Base-by-base conservation (phyloP, 2,797 vertebrate genomes). In the Lepidocolaptes lacrymiger region DNA sequence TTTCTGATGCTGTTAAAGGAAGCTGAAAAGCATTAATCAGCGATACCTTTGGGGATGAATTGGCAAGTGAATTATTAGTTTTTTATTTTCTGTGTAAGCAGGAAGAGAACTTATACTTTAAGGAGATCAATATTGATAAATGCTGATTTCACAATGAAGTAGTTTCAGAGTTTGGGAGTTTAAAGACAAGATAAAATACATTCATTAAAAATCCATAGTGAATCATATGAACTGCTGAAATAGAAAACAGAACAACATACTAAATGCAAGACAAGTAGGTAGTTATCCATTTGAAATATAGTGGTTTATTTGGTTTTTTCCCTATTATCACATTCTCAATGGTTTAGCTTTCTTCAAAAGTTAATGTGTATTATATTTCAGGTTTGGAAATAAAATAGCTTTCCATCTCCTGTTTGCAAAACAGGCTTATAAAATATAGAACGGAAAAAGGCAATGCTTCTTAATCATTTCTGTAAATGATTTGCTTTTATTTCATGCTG, bases 101-200 rank as follows among this genome's bases (percentile, higher is more conserved):
- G 54, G 24, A 92, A 92, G 72, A 85, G 21, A 87, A 34, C 27
- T 82, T 39, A 66, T 92, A 71, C 6, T 88, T 85, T 91, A 78
- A 88, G 72, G 41, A 81, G 64, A 88, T 95, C 79, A 5, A 91
- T 95, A 93, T 32, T 91, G 89, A 88, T 88, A 81, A 86, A 90
- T 78, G n/a, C 9, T 90, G 79, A 88, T 75, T 90, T 92, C 75
- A 85, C 54, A 51, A 8, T 61, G 24, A 83, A 63, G 49, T 61
- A 78, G 41, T 61, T 93, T 72, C n/a, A 61, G 54, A 68, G 10
- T 44, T 66, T 77, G 67, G 34, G 39, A 54, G 34, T 86, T 61
- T 81, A 72, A 88, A 72, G 37, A 71, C n/a, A 74, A 83, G 37
- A 88, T 4, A 86, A 88, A 86, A 95, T 68, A 46, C 56, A 62